Evolutionary conservation across 2,113 vertebrate genomes (phyloP).

Genomic region (Vireo altiloquus): DNA sequence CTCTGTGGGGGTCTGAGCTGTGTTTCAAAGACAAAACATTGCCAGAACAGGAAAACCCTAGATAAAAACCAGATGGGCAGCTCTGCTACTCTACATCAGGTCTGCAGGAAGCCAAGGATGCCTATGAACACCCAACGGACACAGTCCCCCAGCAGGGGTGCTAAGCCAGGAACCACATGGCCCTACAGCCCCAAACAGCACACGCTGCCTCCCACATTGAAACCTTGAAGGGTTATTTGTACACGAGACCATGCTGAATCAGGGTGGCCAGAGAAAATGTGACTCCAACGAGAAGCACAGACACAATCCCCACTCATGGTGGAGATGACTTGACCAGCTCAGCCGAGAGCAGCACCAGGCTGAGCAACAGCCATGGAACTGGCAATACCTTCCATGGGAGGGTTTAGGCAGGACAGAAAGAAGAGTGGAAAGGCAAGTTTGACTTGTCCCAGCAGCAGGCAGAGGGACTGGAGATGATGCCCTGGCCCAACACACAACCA

Average conservation of each 20-base stretch:
- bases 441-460: not conserved
- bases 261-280: not conserved
- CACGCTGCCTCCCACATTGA: not conserved
- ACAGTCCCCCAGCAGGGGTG: not conserved
- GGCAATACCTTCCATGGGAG: not conserved
- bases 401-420: not conserved
- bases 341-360: not conserved
- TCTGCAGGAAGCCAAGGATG: not conserved
- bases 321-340: not conserved
- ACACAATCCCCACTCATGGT: rapidly evolving
- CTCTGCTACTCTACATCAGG: not conserved
- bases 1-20: not conserved
- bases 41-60: constrained; percentile 7
- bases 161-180: not conserved
- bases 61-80: not conserved
- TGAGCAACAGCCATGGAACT: not conserved
- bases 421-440: not conserved
- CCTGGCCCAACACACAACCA: not conserved
- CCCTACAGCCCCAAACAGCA: not conserved
- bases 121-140: rapidly evolving
- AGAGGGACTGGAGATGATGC: not conserved
- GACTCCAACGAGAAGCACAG: rapidly evolving
- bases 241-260: rapidly evolving
- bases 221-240: not conserved
- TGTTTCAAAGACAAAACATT: not conserved